Evolutionary conservation across 2,888 invertebrate species (phyloP), one percentile per base, ranked within the genome.

Genomic region (Malachius bipustulatus): DNA sequence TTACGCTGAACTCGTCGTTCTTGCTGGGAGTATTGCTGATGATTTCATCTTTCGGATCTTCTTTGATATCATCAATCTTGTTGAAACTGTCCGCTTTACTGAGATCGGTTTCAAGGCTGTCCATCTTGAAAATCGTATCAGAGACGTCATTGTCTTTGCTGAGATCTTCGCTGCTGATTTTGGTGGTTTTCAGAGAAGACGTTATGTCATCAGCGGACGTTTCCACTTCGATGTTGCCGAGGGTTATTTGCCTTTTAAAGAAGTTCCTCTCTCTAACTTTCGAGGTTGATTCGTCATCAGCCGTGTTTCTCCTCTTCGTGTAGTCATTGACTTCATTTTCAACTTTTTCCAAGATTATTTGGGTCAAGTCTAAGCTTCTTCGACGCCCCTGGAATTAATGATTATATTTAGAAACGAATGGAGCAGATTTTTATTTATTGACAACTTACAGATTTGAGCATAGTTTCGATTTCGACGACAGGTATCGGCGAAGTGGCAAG

Each of bases 401-500:
- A n/a, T n/a, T n/a, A n/a, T n/a, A n/a, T n/a, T n/a, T n/a, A n/a
- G n/a, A n/a, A n/a, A n/a, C n/a, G n/a, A n/a, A n/a, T n/a, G n/a
- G n/a, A n/a, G n/a, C n/a, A n/a, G n/a, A n/a, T n/a, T n/a, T n/a
- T n/a, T n/a, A n/a, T n/a, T n/a, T n/a, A n/a, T n/a, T n/a, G n/a
- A n/a, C n/a, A n/a, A n/a, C n/a, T n/a, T n/a, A n/a, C n/a, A n/a
- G n/a, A n/a, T 34, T 54, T 57, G 38, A 62, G 62, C 13, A 64
- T 47, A 39, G 57, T 57, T 44, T 63, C 65, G 45, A 72, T 66
- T 47, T 70, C 69, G 44, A 75, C 75, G 14, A 81, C 78, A 2
- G 90, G 93, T 47, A 97, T 82, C 9, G 97, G 96, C 3, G 94
- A 94, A 13, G 96, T 96, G 37, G 96, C 94, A 50, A 97, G 70